Percentiles rank a stretch among this genome's conserved stretches.
Conservation (phyloP, 1,140 invertebrate genomes). For the Hylaeus volcanicus region DNA sequence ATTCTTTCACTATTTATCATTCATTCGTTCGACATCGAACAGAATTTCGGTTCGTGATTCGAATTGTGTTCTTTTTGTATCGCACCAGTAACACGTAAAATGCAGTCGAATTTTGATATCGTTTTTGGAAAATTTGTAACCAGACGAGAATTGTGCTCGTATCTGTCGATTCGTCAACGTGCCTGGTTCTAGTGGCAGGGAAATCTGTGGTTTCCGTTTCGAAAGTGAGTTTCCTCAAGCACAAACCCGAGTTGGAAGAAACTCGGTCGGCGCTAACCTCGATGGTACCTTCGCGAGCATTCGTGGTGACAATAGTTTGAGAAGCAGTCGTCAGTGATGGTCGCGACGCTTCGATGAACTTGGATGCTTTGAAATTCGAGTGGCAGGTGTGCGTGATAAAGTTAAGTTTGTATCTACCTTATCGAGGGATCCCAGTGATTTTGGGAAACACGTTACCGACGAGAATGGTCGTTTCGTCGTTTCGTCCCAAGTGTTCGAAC, state of each 20-base stretch:
- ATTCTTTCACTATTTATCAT: too few relatives aligned
- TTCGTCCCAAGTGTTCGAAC: not conserved
- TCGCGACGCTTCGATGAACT: not conserved
- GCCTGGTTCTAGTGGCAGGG: constrained; percentile 50
- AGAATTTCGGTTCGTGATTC: too few relatives aligned
- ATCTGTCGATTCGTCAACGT: constrained; percentile 43
- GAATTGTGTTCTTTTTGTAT: too few relatives aligned
- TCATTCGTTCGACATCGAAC: too few relatives aligned
- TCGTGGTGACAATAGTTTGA: not conserved
- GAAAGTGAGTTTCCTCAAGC: constrained; percentile 35
- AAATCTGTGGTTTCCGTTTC: constrained; percentile 55
- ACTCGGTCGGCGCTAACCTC: not conserved
- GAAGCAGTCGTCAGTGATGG: not conserved
- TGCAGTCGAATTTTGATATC: too few relatives aligned
- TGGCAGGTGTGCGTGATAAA: not conserved
- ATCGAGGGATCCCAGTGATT: not conserved
- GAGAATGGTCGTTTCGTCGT: constrained; percentile 9
- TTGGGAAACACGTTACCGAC: not conserved
- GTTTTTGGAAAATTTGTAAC: too few relatives aligned
- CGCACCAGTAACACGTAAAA: too few relatives aligned
- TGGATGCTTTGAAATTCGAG: not conserved
- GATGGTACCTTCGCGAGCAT: not conserved
- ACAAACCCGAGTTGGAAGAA: not conserved
- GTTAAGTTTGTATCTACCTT: not conserved
- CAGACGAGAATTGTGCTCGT: not conserved